A percentile compares a stretch with the other conserved stretches of the same genome.
Conservation (phyloP, 2,888 invertebrate species). For the Drosophila yooni region DNA sequence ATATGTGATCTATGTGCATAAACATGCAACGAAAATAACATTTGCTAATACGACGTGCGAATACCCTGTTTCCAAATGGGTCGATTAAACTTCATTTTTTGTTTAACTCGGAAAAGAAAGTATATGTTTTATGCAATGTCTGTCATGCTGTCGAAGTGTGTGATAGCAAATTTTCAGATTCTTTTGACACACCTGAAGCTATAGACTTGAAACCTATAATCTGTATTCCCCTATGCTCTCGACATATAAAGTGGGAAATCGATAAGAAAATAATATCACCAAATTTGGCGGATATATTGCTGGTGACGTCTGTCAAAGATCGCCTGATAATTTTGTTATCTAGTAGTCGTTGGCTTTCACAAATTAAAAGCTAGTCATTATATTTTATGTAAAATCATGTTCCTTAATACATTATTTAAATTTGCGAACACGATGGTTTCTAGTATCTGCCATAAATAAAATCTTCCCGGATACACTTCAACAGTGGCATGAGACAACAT, state of each 20-base stretch:
- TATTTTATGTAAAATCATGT: background rate
- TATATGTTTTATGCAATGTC: background rate
- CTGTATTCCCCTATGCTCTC: background rate
- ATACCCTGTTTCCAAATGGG: background rate
- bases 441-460: conserved; percentile 89
- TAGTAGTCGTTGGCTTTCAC: background rate
- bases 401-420: background rate
- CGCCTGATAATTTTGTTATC: background rate
- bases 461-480: conserved; percentile 90
- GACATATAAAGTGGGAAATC: background rate
- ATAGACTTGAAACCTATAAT: background rate
- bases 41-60: background rate
- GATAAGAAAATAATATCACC: background rate
- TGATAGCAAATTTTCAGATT: background rate
- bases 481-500: conserved; percentile 89
- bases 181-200: background rate
- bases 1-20: background rate
- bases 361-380: background rate
- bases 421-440: background rate
- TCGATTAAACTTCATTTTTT: background rate
- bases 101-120: background rate
- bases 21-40: background rate
- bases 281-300: background rate
- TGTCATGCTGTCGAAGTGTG: background rate
- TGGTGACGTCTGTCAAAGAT: background rate